Conservation (phyloP, 2,888 invertebrate species). For the Epinotia brunnichana region DNA sequence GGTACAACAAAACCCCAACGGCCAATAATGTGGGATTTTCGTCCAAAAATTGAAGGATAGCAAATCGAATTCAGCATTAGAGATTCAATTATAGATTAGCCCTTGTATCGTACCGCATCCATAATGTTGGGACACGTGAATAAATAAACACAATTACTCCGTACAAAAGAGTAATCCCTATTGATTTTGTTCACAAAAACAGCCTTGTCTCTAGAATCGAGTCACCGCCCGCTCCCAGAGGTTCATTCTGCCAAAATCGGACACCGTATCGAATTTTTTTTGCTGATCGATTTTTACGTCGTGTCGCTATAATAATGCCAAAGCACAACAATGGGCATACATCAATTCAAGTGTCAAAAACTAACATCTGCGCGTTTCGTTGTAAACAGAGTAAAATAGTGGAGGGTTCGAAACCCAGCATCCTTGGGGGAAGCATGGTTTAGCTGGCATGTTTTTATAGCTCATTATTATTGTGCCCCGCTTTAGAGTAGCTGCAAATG, state of each 20-base stretch:
- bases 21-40: slow-evolving; percentile 56
- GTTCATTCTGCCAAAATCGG: slow-evolving; percentile 71
- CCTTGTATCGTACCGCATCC: slow-evolving; percentile 76
- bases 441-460: slow-evolving; percentile 78
- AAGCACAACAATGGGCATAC: slow-evolving; percentile 76
- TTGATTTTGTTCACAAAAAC: slow-evolving; percentile 73
- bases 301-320: slow-evolving; percentile 70
- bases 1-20: slow-evolving; percentile 48
- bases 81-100: slow-evolving; percentile 84
- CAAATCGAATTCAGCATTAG: slow-evolving; percentile 67
- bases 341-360: slow-evolving; percentile 84
- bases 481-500: slow-evolving; percentile 81
- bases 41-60: slow-evolving; percentile 72
- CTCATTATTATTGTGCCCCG: slow-evolving; percentile 80
- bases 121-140: slow-evolving; percentile 79
- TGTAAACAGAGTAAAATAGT: slow-evolving; percentile 77
- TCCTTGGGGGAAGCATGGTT: slow-evolving; percentile 70
- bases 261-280: slow-evolving; percentile 71
- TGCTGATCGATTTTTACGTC: slow-evolving; percentile 69
- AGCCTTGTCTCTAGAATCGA: slow-evolving; percentile 64
- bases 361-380: slow-evolving; percentile 82
- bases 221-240: slow-evolving; percentile 62
- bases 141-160: slow-evolving; percentile 82
- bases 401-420: slow-evolving; percentile 67
- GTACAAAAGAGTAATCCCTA: slow-evolving; percentile 79